These are phyloP conservation scores for Phthorimaea operculella DNA, from an alignment of 1,140 invertebrate species.

Conservation along the genomic window DNA sequence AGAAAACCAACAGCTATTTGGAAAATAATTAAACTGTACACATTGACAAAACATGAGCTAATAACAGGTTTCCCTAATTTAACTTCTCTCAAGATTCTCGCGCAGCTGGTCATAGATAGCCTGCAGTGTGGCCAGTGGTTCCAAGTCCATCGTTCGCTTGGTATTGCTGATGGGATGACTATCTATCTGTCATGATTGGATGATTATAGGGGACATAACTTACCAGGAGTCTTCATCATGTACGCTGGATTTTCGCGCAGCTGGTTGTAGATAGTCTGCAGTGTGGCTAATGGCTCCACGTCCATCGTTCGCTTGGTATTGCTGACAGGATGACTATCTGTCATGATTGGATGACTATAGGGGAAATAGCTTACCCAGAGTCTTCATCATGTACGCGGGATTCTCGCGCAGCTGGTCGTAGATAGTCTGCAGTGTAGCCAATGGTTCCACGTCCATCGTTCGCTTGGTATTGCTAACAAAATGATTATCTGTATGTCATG, in stretches of 20 bases:
- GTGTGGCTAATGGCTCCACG: conserved; percentile 77
- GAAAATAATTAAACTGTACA: no score
- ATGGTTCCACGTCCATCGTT: conserved; percentile 75
- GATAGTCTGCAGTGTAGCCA: conserved; percentile 85
- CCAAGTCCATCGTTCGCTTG: conserved; percentile 76
- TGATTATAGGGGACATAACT: no score
- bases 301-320: conserved; percentile 77
- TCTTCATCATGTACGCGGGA: conserved; percentile 85
- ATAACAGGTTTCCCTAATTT: no score
- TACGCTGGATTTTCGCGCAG: conserved; percentile 79
- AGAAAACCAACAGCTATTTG: no score
- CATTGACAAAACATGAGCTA: no score
- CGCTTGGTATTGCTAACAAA: conserved; percentile 85
- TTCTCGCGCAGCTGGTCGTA: conserved; percentile 83
- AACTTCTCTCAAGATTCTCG: no score
- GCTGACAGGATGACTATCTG: no score
- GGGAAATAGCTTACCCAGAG: conserved; percentile 77
- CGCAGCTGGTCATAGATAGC: conserved; percentile 85
- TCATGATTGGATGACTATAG: no score
- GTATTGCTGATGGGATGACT: conserved; percentile 89
- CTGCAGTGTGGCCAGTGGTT: conserved; percentile 81
- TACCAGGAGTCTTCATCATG: conserved; percentile 88
- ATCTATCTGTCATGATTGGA: conserved; percentile 79
- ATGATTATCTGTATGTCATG: conserved; percentile 83
- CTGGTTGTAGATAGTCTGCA: conserved; percentile 86